phyloP scores from a whole-genome alignment of 2,113 vertebrate genomes.

The Oncorhynchus mykiss region DNA sequence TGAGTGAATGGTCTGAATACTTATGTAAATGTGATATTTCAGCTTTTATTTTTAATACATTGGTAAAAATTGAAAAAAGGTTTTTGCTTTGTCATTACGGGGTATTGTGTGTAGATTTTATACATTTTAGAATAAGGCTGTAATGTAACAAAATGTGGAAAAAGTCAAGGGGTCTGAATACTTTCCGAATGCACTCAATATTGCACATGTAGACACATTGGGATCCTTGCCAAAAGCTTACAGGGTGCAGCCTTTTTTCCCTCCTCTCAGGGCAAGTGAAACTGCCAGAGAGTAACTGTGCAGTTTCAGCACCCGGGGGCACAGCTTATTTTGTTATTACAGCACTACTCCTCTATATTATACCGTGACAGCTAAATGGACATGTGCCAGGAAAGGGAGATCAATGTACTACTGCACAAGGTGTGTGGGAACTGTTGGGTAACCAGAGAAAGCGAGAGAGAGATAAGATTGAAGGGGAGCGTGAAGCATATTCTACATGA shows the following conservation, averaged over 20 bases:
- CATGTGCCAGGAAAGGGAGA: slow-evolving; percentile 44
- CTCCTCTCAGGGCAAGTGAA: slow-evolving; percentile 55
- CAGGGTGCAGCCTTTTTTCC: slow-evolving; percentile 5
- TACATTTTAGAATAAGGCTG: too few species aligned
- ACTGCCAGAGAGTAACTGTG: slow-evolving; percentile 60
- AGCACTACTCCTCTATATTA: slow-evolving; percentile 56
- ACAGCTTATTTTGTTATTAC: slow-evolving; percentile 68
- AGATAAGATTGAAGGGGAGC: slow-evolving; percentile 19
- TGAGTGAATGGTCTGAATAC: too few species aligned
- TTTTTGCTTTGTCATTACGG: too few species aligned
- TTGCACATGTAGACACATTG: background rate
- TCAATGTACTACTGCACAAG: slow-evolving; percentile 37
- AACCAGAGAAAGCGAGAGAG: background rate
- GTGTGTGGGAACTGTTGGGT: slow-evolving; percentile 61
- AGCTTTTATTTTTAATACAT: too few species aligned
- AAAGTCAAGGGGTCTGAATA: too few species aligned
- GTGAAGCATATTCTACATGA: slow-evolving; percentile 10
- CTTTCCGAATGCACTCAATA: too few species aligned
- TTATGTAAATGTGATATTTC: too few species aligned
- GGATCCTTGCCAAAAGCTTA: slow-evolving; percentile 14
- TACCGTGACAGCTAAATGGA: slow-evolving; percentile 58
- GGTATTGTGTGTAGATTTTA: too few species aligned
- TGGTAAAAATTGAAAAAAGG: too few species aligned
- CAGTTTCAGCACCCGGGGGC: slow-evolving; percentile 69
- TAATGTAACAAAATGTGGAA: too few species aligned